Base-by-base conservation (phyloP, 2,888 invertebrate species). In the Lamellibrachia columna region DNA sequence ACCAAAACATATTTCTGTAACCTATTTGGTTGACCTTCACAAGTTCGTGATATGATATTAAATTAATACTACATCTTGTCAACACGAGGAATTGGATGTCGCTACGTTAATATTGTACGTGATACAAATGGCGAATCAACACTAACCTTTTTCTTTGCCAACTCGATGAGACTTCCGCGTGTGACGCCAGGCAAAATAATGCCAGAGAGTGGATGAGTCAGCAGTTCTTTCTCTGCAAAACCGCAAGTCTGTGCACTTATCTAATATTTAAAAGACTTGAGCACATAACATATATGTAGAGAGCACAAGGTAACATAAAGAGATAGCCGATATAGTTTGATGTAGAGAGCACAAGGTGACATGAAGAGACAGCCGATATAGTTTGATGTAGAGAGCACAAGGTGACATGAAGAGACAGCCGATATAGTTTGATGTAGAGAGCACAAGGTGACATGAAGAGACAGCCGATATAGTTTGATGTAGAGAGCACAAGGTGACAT, bases 131-230 rank as follows among this genome's bases (percentile, higher is more conserved):
- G n/a, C 75, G 22, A 75, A 75, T 6, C 11, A 75, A 75, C 15
- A 75, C 75, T 95, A 94, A 96, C 98, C 98, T 98, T 99, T 96
- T 98, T 97, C 93, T 97, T 97, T 52, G 95, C 97, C 94, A 99
- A 97, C 95, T 98, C 97, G 75, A 99, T 96, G 94, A 99, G 98
- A 28, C 99, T 99, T 94, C 98, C 98, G 93, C 99, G 97, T 3
- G 98, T 99, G 75, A 99, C 98, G 91, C 99, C 99, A 9, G 99
- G 99, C 94, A 99, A 97, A 94, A 99, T 99, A 1, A 99, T 97
- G 6, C 99, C 99, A 92, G 96, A 95, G 93, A 99, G 97, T 4
- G 99, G 98, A 15, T 99, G 99, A 9, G 99, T 99, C 58, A 98
- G 97, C 95, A 99, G 96, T 97, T 99, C 98, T 96, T 98, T 98